phyloP scores from a whole-genome alignment of 2,888 invertebrate genomes.

The Myopa tessellatipennis region DNA sequence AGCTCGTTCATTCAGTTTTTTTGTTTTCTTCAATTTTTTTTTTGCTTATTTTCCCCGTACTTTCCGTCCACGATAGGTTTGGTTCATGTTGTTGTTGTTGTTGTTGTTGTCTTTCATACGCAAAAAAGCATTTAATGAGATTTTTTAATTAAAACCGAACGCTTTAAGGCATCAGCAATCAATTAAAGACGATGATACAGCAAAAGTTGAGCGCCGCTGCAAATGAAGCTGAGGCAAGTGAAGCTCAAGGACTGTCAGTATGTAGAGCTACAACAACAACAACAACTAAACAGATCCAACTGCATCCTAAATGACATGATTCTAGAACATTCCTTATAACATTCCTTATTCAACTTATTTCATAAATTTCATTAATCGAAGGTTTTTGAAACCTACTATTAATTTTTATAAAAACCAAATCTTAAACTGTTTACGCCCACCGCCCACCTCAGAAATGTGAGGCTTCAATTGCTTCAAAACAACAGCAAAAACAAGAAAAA shows the following conservation, averaged over 20 bases:
- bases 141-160: constrained; percentile 48
- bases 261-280: background rate
- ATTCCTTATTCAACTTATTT: no score
- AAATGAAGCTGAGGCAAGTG: constrained; percentile 16
- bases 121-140: constrained; percentile 48
- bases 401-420: no score
- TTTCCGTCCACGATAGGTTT: no score
- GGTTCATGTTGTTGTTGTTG: background rate
- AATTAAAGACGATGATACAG: constrained; percentile 26
- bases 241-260: background rate
- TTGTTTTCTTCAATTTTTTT: constrained; percentile 14
- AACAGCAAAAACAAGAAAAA: no score
- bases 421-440: no score
- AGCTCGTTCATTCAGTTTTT: constrained; percentile 1
- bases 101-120: constrained; percentile 37
- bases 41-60: background rate
- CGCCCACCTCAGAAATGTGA: no score
- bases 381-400: no score
- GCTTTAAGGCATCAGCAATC: constrained; percentile 21
- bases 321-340: no score
- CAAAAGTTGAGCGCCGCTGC: constrained; percentile 2
- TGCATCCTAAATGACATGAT: no score
- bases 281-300: no score
- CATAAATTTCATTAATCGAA: no score
- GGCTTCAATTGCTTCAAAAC: no score